Base-by-base conservation (phyloP, 2,888 invertebrate species). In the Leptodirus hochenwartii region DNA sequence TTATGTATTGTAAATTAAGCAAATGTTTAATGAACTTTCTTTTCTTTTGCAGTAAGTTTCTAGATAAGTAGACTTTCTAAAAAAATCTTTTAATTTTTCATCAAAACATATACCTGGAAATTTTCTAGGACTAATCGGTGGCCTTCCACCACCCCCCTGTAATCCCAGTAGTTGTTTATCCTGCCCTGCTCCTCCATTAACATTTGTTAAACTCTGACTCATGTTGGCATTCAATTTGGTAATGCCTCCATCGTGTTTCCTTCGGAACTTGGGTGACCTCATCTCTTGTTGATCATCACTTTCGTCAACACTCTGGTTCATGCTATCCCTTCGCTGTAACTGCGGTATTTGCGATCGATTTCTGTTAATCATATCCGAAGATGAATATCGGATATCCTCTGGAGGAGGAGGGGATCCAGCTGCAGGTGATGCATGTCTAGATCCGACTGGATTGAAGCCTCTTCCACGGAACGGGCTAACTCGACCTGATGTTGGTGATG, bases 401-500 rank as follows among this genome's bases (percentile, higher is more conserved):
- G 38, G 38, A 2, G 39, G 38, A 14, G 51, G 53, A 5, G 50
- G 47, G 9, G 54, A 51, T 9, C 53, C 51, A 2, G 47, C 46
- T 16, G 42, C 36, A 8, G 57, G 55, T 3, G 54, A 53, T 5
- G 47, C 53, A 37, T 51, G 53, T 3, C 56, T 41, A 3, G 56
- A 56, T 5, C 56, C 55, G 5, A 41, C 30, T 1, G 57, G 51
- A 38, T 56, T 56, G 39, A 57, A 57, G 4, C 57, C 56, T 12
- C 51, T 45, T 8, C 56, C 57, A 28, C 52, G 46, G 35, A 57
- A 57, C 1, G 57, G 57, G 34, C 55, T 56, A 8, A 56, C 53
- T 14, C 56, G 41, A 2, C 54, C 53, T 1, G 47, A 39, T 9
- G 29, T 32, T 15, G 38, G 38, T 5, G 47, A 40, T 8, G 53